A percentile compares a stretch with the other conserved stretches of the same genome.
These are phyloP conservation scores for Callosobruchus maculatus DNA, from an alignment of 2,888 invertebrate species.

Conservation along the genomic window DNA sequence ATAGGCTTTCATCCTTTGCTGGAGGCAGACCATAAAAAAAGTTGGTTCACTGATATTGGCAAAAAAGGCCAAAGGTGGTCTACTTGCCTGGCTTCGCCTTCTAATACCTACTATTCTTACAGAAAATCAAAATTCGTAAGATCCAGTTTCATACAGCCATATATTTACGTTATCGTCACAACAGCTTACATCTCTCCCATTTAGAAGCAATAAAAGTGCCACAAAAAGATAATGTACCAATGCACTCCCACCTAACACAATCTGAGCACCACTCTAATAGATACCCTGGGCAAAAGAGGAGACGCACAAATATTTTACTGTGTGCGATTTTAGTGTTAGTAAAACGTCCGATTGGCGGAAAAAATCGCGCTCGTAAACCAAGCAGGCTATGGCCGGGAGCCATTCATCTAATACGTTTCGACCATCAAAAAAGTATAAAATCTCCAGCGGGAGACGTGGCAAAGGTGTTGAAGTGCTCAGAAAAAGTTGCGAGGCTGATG, in stretches of 20 bases:
- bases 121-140: too few relatives aligned
- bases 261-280: background rate
- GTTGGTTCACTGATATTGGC: too few relatives aligned
- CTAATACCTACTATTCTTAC: too few relatives aligned
- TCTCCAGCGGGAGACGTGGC: constrained; percentile 19
- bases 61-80: too few relatives aligned
- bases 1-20: too few relatives aligned
- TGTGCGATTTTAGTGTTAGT: constrained; percentile 38
- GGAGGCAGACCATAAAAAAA: too few relatives aligned
- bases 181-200: background rate
- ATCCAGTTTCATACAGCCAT: too few relatives aligned
- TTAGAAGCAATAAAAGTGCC: background rate
- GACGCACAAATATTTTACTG: constrained; percentile 35
- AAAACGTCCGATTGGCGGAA: constrained; percentile 43
- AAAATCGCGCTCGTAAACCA: constrained; percentile 42
- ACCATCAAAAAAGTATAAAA: constrained; percentile 44
- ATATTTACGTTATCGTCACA: background rate
- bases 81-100: too few relatives aligned
- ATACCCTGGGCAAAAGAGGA: background rate
- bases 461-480: background rate
- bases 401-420: constrained; percentile 44
- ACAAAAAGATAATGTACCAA: background rate
- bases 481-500: background rate
- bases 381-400: constrained; percentile 27
- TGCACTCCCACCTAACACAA: background rate